Evolutionary conservation across 1,140 invertebrate genomes (phyloP).

Genomic region (Brachionus calyciflorus): DNA sequence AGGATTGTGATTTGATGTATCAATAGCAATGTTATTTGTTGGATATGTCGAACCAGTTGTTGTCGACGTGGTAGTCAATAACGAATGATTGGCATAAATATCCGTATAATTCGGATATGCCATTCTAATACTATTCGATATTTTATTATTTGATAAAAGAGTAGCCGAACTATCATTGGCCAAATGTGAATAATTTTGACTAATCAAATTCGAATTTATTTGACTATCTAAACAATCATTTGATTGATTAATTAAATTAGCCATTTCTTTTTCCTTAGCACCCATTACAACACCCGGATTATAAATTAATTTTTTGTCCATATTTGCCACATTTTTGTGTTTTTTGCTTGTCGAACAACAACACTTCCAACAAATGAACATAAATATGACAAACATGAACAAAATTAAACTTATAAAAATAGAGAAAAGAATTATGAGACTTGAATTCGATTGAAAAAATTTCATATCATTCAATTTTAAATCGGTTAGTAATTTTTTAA

Average conservation of each 20-base stretch:
- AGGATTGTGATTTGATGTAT: constrained; percentile 13
- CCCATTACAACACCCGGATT: not conserved
- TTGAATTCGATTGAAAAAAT: not conserved
- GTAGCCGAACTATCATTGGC: constrained; percentile 40
- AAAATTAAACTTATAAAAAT: not conserved
- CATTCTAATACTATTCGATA: constrained; percentile 35
- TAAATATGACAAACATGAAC: not conserved
- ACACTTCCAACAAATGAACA: constrained; percentile 9
- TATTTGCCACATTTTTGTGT: not conserved
- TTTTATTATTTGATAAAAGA: constrained; percentile 19
- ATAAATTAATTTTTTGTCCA: not conserved
- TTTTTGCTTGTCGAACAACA: not conserved
- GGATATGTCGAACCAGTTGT: constrained; percentile 4
- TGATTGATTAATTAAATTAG: not conserved
- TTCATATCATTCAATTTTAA: not conserved
- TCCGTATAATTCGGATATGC: constrained; percentile 24
- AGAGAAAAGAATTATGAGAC: not conserved
- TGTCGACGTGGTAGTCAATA: constrained; percentile 16
- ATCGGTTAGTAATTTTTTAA: not conserved
- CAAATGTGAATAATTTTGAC: not conserved
- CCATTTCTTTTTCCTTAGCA: constrained; percentile 1
- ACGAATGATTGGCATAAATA: constrained; percentile 43
- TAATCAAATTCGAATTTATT: not conserved
- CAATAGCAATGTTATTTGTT: constrained; percentile 9
- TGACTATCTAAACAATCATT: not conserved